A percentile compares a stretch with the other conserved stretches of the same genome.
These are phyloP conservation scores for Ovibos moschatus DNA, from an alignment of 2,113 vertebrate genomes.

Conservation along the genomic window DNA sequence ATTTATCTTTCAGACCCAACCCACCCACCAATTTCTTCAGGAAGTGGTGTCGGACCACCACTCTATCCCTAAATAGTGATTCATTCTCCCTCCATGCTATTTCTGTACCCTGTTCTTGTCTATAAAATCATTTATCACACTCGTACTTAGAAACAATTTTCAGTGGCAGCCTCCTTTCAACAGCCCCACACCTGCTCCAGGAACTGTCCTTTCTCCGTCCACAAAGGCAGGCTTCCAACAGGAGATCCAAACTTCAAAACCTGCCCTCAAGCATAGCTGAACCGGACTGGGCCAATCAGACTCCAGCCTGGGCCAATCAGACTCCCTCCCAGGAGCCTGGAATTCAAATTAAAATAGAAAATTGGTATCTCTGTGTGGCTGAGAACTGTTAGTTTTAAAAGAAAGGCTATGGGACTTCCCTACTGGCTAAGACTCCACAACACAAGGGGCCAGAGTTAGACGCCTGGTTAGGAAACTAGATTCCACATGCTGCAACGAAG, in stretches of 20 bases:
- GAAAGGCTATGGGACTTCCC: not conserved
- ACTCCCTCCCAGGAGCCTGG: not conserved
- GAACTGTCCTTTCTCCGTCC: not conserved
- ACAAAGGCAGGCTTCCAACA: constrained; percentile 11
- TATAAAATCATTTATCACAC: constrained; percentile 22
- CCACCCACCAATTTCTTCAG: constrained; percentile 23
- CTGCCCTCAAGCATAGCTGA: not conserved
- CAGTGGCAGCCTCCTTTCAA: not conserved
- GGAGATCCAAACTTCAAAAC: constrained; percentile 5
- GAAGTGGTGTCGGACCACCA: not conserved
- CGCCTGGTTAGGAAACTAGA: not conserved
- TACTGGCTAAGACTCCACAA: not conserved
- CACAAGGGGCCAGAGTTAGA: not conserved
- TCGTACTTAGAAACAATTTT: constrained; percentile 38
- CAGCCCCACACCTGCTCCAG: not conserved
- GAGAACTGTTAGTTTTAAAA: constrained; percentile 16
- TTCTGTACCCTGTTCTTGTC: not conserved
- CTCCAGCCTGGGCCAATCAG: not conserved
- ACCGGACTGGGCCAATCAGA: not conserved
- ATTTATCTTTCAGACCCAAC: constrained; percentile 25
- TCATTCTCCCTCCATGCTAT: not conserved
- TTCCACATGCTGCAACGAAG: not conserved
- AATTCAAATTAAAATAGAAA: constrained; percentile 36
- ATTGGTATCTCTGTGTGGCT: not conserved
- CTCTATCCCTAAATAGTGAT: not conserved